These are phyloP conservation scores for Dynastes hyllus DNA, from an alignment of 2,888 invertebrate species.

Conservation along the genomic window DNA sequence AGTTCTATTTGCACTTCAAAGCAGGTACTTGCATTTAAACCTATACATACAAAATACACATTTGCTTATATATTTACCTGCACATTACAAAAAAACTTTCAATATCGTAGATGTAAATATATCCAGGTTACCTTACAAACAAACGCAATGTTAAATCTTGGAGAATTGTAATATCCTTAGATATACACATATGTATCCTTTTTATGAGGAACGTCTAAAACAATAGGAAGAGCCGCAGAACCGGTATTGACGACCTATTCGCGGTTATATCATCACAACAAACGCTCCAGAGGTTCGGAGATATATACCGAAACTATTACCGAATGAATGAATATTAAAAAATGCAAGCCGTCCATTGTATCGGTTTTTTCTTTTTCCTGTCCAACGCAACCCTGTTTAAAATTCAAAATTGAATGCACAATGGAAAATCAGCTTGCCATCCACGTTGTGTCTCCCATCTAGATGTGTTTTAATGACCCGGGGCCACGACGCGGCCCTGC, in stretches of 20 bases:
- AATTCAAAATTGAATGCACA: slow-evolving; percentile 54
- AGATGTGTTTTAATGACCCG: slow-evolving; percentile 52
- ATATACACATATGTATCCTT: neutral
- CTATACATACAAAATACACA: too few relatives aligned
- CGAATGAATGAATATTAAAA: slow-evolving; percentile 39
- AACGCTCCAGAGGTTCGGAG: slow-evolving; percentile 1
- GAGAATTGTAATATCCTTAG: neutral
- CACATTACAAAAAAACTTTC: too few relatives aligned
- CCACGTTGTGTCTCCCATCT: slow-evolving; percentile 51
- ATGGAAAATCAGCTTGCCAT: slow-evolving; percentile 52
- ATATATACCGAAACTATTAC: slow-evolving; percentile 38
- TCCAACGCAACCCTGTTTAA: slow-evolving; percentile 49
- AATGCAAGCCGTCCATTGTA: slow-evolving; percentile 45
- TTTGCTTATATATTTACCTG: too few relatives aligned
- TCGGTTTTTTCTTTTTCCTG: slow-evolving; percentile 25
- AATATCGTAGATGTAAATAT: neutral
- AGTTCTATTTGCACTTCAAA: too few relatives aligned
- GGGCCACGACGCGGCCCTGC: slow-evolving; percentile 56
- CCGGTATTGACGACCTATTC: slow-evolving; percentile 17
- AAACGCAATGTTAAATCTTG: neutral
- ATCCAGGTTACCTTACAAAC: neutral
- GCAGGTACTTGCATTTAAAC: too few relatives aligned
- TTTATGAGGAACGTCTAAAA: slow-evolving; percentile 11
- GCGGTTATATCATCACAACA: slow-evolving; percentile 32
- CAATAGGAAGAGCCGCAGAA: slow-evolving; percentile 5